These are phyloP conservation scores for Polydrusus cervinus DNA, from an alignment of 2,888 invertebrate species.

Conservation along the genomic window DNA sequence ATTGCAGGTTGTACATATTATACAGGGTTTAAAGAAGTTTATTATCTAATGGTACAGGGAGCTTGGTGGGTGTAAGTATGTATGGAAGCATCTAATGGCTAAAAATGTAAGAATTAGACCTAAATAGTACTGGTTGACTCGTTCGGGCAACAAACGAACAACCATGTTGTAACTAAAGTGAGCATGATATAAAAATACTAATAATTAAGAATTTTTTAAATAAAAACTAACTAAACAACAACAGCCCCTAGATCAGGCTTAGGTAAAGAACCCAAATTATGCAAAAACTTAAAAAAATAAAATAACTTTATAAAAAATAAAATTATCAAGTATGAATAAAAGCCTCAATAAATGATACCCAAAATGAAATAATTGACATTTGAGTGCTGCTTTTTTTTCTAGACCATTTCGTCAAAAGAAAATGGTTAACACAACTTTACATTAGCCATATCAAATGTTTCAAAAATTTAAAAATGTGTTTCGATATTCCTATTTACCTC, in stretches of 20 bases:
- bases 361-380: conserved; percentile 64
- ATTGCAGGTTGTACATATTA: conserved; percentile 20
- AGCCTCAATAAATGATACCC: conserved; percentile 49
- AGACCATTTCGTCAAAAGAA: conserved; percentile 19
- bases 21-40: conserved; percentile 13
- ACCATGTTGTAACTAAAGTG: conserved; percentile 28
- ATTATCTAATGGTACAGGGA: conserved; percentile 24
- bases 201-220: conserved; percentile 1
- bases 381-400: conserved; percentile 58
- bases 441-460: conserved; percentile 24
- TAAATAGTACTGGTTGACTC: not conserved
- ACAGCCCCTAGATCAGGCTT: not conserved
- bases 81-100: conserved; percentile 52
- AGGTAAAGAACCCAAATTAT: not conserved
- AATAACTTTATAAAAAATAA: conserved; percentile 54
- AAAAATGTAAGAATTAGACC: conserved; percentile 14
- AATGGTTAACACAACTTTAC: conserved; percentile 11
- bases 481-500: conserved; percentile 5
- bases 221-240: not conserved
- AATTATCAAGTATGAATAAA: conserved; percentile 43
- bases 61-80: conserved; percentile 30
- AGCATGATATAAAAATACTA: conserved; percentile 27
- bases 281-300: conserved; percentile 53
- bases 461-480: conserved; percentile 13
- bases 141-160: too few relatives aligned